Evolutionary conservation across 2,888 invertebrate genomes (phyloP).

Genomic region (Oegoconia quadripuncta): DNA sequence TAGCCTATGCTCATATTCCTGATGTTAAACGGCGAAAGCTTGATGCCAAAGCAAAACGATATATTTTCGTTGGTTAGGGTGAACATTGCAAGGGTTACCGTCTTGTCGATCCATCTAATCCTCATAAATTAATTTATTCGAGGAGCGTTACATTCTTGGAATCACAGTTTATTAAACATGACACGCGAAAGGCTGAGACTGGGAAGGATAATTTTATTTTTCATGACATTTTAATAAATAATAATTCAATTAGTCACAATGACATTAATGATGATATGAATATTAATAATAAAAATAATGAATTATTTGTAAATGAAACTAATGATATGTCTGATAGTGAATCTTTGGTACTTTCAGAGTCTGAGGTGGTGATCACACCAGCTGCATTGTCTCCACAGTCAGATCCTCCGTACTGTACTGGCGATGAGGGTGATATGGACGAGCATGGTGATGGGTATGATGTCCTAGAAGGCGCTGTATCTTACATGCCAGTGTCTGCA

Average conservation of each 20-base stretch:
- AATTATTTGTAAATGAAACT: background rate
- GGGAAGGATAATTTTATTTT: too few species aligned
- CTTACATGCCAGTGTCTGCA: background rate
- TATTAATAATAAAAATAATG: background rate
- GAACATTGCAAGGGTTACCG: constrained; percentile 13
- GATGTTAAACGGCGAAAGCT: constrained; percentile 6
- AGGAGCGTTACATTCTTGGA: constrained; percentile 5
- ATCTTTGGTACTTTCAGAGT: background rate
- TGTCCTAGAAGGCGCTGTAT: too few species aligned
- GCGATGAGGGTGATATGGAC: too few species aligned
- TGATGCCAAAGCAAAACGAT: constrained; percentile 10
- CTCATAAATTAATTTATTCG: constrained; percentile 9
- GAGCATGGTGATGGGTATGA: too few species aligned
- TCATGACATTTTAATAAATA: too few species aligned
- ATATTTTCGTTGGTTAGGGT: constrained; percentile 11
- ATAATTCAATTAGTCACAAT: too few species aligned
- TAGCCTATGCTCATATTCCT: constrained; percentile 7
- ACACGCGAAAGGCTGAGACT: too few species aligned
- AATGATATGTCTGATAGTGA: background rate
- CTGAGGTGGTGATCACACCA: too few species aligned
- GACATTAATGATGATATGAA: background rate
- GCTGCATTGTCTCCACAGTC: too few species aligned
- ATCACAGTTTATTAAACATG: too few species aligned
- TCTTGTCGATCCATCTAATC: constrained; percentile 5
- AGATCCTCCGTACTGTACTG: too few species aligned